Percentiles rank a stretch among this genome's conserved stretches.
phyloP scores from a whole-genome alignment of 2,113 vertebrate species.

The Pedionomus torquatus region DNA sequence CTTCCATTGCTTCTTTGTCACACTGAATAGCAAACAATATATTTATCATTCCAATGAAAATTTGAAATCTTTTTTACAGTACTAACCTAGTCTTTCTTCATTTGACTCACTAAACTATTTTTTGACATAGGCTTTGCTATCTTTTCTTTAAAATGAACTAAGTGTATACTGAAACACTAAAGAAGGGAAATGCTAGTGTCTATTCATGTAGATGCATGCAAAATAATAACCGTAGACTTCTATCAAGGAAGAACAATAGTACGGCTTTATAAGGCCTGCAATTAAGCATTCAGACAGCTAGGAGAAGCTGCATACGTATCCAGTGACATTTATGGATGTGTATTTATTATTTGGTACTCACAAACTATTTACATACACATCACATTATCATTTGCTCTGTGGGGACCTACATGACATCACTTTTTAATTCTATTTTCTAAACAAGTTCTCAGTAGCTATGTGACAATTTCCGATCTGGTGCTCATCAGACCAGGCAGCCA shows the following conservation, averaged over 20 bases:
- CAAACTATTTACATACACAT: neutral
- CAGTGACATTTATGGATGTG: neutral
- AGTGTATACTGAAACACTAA: neutral
- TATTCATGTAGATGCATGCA: neutral
- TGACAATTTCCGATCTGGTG: neutral
- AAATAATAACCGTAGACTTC: neutral
- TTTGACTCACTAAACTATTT: neutral
- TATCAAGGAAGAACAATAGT: neutral
- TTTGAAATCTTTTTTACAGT: neutral
- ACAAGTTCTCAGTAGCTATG: neutral
- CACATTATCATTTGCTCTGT: neutral
- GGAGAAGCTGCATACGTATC: neutral
- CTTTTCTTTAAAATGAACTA: neutral
- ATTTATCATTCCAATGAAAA: neutral
- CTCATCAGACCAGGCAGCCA: neutral
- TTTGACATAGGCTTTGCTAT: neutral
- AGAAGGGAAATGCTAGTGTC: neutral
- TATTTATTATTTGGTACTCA: neutral
- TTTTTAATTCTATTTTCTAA: neutral
- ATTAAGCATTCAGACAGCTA: neutral
- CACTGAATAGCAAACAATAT: neutral
- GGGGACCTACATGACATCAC: accelerated
- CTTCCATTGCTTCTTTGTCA: neutral
- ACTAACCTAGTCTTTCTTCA: neutral
- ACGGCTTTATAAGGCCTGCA: neutral